Evolutionary conservation across 92 coral and sea anemone genomes (phyloP).

Genomic region (Palythoa grandiflora): DNA sequence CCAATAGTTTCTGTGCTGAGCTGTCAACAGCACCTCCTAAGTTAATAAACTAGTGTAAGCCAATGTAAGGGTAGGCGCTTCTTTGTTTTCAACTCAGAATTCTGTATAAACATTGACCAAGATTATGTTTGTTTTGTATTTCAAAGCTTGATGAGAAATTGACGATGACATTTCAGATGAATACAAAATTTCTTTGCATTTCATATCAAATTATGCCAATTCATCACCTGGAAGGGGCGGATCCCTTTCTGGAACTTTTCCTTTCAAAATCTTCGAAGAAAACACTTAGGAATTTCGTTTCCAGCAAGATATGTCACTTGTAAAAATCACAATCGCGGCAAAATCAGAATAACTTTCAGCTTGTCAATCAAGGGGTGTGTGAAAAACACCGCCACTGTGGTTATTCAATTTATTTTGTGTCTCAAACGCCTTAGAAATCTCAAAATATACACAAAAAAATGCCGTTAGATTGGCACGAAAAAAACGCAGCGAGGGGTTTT

Average conservation of each 20-base stretch:
- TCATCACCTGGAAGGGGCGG: constrained; percentile 37
- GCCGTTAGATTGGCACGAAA: neutral
- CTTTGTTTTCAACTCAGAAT: constrained; percentile 58
- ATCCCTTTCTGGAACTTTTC: constrained; percentile 1
- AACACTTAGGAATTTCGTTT: constrained; percentile 9
- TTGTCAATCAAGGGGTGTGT: constrained; percentile 36
- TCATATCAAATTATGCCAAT: constrained; percentile 10
- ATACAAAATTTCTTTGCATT: constrained; percentile 38
- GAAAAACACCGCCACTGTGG: constrained; percentile 10
- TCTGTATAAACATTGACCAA: constrained; percentile 81
- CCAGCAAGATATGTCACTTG: constrained; percentile 18
- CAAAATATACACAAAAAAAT: constrained; percentile 4
- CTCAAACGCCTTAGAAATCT: constrained; percentile 19
- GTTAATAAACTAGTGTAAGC: constrained; percentile 58
- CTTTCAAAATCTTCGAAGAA: neutral
- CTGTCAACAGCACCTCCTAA: constrained; percentile 82
- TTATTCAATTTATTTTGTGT: neutral
- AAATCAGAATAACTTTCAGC: neutral
- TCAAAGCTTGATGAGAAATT: constrained; percentile 51
- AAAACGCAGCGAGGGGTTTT: neutral
- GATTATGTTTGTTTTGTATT: constrained; percentile 76
- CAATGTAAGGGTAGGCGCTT: constrained; percentile 66
- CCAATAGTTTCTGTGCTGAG: constrained; percentile 27
- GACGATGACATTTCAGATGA: constrained; percentile 45
- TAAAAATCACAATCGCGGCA: constrained; percentile 6